Evolutionary conservation across 2,797 vertebrate species (phyloP), one percentile per base, ranked within the genome.

Genomic region (Botia almorhae): DNA sequence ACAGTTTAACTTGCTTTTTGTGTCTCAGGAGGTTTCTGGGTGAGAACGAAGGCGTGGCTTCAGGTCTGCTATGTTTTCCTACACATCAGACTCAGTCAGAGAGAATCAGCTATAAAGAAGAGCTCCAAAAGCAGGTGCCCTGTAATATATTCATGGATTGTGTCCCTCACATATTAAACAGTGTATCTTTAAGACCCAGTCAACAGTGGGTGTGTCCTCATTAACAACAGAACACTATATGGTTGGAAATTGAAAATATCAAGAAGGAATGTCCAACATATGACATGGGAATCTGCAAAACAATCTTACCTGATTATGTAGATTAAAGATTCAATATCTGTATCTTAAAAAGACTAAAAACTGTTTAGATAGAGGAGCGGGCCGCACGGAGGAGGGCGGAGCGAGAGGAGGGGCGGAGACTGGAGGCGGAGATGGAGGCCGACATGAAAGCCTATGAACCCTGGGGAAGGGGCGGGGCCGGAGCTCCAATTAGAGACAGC

Each of bases 381-480:
- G 95, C 96, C 82, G 93, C 96, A 63, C 91, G 90, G 56, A 93
- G 91, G 80, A 93, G 90, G 51, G 88, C 85, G 84, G 96, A 98
- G 85, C 91, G 86, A 68, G 93, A 96, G 82, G 95, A 98, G 89
- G 92, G 83, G 65, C 92, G 95, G 82, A 92, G 89, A 10, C 92
- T 94, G 0, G 96, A 98, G 76, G 95, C 96, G 71, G 95, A 92
- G 88, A 84, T 98, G 85, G 94, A 96, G 87, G 93, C 91, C 1
- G 95, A 97, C 87, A 96, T 96, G 94, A 95, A 81, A 90, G 93
- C 86, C 82, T 96, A 97, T 70, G 95, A 95, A 84, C 97, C 97
- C 19, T 98, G 97, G 97, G 97, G 97, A 14, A 95, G 93, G 87
- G 95, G 96, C 1, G 97, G 97, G 76, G 96, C 95, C 56, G 97